Conservation (phyloP, 2,888 invertebrate species). For the Plagodis pulveraria region DNA sequence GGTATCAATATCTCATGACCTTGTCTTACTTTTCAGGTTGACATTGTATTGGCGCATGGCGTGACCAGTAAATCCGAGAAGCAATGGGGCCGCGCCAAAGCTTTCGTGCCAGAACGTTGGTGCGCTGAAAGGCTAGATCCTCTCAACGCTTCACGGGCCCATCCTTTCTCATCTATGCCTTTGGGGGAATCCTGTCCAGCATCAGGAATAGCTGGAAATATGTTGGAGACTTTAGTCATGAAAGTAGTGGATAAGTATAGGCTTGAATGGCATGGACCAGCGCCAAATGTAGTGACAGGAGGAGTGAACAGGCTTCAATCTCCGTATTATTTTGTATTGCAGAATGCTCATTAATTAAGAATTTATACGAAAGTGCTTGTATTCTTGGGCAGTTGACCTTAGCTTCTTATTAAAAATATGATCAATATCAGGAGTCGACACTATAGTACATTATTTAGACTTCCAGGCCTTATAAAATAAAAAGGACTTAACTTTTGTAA, state of each 20-base stretch:
- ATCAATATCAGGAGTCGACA: too few species aligned
- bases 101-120: slow-evolving; percentile 77
- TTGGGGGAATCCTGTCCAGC: slow-evolving; percentile 73
- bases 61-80: slow-evolving; percentile 70
- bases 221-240: slow-evolving; percentile 60
- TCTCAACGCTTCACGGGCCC: slow-evolving; percentile 63
- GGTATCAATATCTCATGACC: too few species aligned
- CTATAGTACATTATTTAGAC: too few species aligned
- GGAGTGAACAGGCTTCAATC: slow-evolving; percentile 70
- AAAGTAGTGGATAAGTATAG: slow-evolving; percentile 68
- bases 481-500: too few species aligned
- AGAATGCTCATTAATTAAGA: slow-evolving; percentile 54
- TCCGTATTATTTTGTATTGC: slow-evolving; percentile 75
- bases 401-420: too few species aligned
- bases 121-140: slow-evolving; percentile 67
- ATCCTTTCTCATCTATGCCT: slow-evolving; percentile 65
- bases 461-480: too few species aligned
- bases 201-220: slow-evolving; percentile 59
- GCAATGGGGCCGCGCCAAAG: slow-evolving; percentile 70
- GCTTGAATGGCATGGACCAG: slow-evolving; percentile 76
- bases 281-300: slow-evolving; percentile 58
- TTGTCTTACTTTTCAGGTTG: slow-evolving; percentile 54
- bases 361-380: slow-evolving; percentile 36
- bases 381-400: too few species aligned
- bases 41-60: slow-evolving; percentile 76